phyloP scores from a whole-genome alignment of 1,140 invertebrate species.

The Gryllus bimaculatus region DNA sequence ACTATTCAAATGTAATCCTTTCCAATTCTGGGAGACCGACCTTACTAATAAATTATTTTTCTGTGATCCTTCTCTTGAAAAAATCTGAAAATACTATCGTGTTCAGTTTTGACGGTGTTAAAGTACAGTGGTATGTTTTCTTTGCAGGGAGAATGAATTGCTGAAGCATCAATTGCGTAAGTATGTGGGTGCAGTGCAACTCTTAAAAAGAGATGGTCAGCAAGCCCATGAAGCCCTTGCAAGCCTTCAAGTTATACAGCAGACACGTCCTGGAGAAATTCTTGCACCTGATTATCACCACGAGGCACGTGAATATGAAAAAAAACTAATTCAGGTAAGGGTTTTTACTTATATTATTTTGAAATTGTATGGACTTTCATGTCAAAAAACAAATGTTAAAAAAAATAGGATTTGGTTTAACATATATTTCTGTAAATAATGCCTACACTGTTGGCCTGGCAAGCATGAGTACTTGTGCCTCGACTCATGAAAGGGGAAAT shows the following conservation, averaged over 20 bases:
- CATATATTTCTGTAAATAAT: too few relatives aligned
- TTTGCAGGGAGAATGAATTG: slow-evolving; percentile 69
- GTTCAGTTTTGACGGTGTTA: not conserved
- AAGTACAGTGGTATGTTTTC: not conserved
- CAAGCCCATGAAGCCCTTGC: slow-evolving; percentile 32
- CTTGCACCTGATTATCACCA: slow-evolving; percentile 44
- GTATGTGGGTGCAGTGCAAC: slow-evolving; percentile 82
- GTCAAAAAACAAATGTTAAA: too few relatives aligned
- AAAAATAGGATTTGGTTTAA: too few relatives aligned
- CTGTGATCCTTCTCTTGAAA: too few relatives aligned
- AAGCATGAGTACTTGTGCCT: too few relatives aligned
- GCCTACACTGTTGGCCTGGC: too few relatives aligned
- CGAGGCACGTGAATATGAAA: slow-evolving; percentile 76
- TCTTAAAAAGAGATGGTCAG: slow-evolving; percentile 56
- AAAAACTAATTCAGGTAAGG: slow-evolving; percentile 73
- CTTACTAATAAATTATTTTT: too few relatives aligned
- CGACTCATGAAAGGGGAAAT: too few relatives aligned
- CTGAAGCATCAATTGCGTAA: slow-evolving; percentile 81
- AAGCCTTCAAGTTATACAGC: slow-evolving; percentile 26
- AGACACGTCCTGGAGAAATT: slow-evolving; percentile 10
- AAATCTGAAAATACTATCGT: too few relatives aligned
- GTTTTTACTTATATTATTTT: not conserved
- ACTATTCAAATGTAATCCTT: too few relatives aligned
- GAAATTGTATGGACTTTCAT: too few relatives aligned
- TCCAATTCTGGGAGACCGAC: too few relatives aligned